Evolutionary conservation across 2,888 invertebrate species (phyloP), one percentile per base, ranked within the genome.

Genomic region (Odontothrips loti): DNA sequence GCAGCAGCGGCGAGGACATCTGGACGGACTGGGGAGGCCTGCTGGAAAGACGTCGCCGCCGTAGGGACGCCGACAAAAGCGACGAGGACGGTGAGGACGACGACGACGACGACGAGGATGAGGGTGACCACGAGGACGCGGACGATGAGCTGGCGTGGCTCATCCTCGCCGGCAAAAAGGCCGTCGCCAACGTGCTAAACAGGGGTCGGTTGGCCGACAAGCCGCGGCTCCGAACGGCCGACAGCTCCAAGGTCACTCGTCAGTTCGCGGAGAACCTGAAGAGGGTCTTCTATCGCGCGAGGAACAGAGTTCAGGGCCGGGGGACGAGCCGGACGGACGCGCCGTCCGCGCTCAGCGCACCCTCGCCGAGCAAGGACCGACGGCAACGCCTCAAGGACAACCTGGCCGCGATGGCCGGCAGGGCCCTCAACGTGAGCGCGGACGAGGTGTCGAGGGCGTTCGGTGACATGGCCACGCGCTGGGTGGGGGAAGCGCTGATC

Each of bases 81-180:
- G 68, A 68, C 23, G 68, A 23, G 23, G 68, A 68, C 0, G 68
- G 23, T 10, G 68, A 68, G 11, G 63, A 63, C 20, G 63, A 63
- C 63, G 68, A 68, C 9, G 68, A 68, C 63, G 63, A 63, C 20
- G 63, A 63, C 63, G 63, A 63, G 0, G 68, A 68, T 23, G 68
- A 68, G 23, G 68, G 23, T 11, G 68, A 68, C 23, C 68, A 68
- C 68, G 9, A 23, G 23, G 68, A 68, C 68, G 58, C 58, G 20
- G 58, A 58, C 58, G 58, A 58, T 15, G 58, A 58, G 58, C 68
- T n/a, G 23, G 68, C 68, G 23, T 68, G 68, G 68, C 68, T n/a
- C 68, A 23, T 23, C 23, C 68, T 68, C n/a, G 68, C 68, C 23
- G 68, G 23, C n/a, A 68, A 23, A 23, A n/a, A 68, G 68, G 68